Conservation (phyloP, 2,113 vertebrate genomes). For the Sinocyclocheilus rhinocerous region DNA sequence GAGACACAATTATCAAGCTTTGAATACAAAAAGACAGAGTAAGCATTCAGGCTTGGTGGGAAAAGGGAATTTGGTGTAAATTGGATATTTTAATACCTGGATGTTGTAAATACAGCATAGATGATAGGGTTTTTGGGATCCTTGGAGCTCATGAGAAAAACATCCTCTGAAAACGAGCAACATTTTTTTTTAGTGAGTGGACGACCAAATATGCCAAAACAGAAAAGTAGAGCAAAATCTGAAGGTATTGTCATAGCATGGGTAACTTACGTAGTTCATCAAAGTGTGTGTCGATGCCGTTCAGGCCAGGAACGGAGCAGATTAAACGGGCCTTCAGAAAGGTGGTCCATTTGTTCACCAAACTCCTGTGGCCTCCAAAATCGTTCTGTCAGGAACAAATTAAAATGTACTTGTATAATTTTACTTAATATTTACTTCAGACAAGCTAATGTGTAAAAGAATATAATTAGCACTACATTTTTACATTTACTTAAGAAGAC, state of each 20-base stretch:
- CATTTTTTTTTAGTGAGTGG: no score
- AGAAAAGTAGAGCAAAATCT: no score
- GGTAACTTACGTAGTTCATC: constrained; percentile 92
- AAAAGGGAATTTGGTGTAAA: constrained; percentile 20
- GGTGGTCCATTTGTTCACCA: constrained; percentile 99
- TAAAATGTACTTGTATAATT: neutral
- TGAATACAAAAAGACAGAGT: neutral
- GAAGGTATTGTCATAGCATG: neutral
- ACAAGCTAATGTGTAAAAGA: neutral
- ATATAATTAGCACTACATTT: neutral
- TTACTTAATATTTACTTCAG: neutral
- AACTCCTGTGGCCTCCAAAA: constrained; percentile 94
- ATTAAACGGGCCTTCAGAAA: constrained; percentile 94
- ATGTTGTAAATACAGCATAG: constrained; percentile 96
- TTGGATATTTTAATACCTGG: constrained; percentile 79
- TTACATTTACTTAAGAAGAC: no score
- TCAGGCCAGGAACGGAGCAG: constrained; percentile 94
- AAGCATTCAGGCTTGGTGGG: neutral
- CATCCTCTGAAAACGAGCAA: constrained; percentile 84
- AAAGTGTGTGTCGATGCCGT: constrained; percentile 97
- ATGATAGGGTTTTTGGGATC: constrained; percentile 95
- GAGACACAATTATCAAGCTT: neutral
- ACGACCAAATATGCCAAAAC: no score
- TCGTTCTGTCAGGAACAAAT: constrained; percentile 85
- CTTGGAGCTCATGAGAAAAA: constrained; percentile 96